These are phyloP conservation scores for Stegodyphus dumicola DNA, from an alignment of 1,140 invertebrate species.

Conservation along the genomic window DNA sequence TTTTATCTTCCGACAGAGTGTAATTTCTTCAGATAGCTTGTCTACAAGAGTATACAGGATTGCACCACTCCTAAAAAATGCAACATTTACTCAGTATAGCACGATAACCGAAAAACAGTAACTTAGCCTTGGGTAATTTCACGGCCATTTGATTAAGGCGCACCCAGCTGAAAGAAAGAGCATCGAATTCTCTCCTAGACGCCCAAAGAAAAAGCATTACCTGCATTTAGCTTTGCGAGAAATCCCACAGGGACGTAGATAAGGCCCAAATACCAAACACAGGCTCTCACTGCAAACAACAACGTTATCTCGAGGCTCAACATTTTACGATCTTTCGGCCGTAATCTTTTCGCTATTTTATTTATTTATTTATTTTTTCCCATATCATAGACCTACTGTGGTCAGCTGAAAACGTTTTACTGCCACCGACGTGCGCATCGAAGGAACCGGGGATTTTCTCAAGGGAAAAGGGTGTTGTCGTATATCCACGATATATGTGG, in stretches of 20 bases:
- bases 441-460: not conserved
- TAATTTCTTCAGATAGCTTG: too few species aligned
- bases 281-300: constrained; percentile 7
- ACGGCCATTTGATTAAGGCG: constrained; percentile 13
- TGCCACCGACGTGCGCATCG: constrained; percentile 16
- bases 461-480: not conserved
- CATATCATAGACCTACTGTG: constrained; percentile 17
- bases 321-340: constrained; percentile 31
- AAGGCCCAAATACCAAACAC: not conserved
- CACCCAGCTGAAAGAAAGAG: not conserved
- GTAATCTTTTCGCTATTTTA: constrained; percentile 48
- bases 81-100: not conserved
- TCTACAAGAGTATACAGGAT: too few species aligned
- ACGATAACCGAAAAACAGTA: not conserved
- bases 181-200: not conserved
- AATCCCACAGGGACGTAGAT: constrained; percentile 28
- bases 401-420: constrained; percentile 50
- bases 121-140: constrained; percentile 10
- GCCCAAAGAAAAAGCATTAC: constrained; percentile 32
- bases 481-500: too few species aligned
- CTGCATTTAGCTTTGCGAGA: constrained; percentile 29
- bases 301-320: constrained; percentile 21
- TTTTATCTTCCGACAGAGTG: too few species aligned
- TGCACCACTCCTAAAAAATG: too few species aligned
- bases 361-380: constrained; percentile 36